Base-by-base conservation (phyloP, 2,888 invertebrate genomes). In the Mesoligia furuncula region DNA sequence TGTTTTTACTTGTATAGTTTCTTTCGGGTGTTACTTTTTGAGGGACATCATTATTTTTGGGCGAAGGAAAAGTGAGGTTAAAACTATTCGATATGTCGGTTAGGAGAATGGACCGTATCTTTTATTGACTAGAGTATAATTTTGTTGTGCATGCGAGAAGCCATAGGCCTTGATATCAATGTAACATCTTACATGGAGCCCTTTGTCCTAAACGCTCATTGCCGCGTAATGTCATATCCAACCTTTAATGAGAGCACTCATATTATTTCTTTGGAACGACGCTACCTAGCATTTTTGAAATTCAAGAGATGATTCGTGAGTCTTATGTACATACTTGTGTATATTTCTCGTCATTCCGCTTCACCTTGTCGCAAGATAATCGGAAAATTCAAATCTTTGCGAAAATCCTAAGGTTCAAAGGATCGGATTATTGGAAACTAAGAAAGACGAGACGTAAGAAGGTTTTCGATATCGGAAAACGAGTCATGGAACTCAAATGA, bases 21-120 rank as follows among this genome's bases (percentile, higher is more conserved):
- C 71, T 74, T 82, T 62, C 51, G 42, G 24, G 24, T 48, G 72
- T 66, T 65, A 77, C 59, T 54, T 59, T 78, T 69, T 39, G 42
- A 64, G 70, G 62, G 69, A 31, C 66, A 54, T 76, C 77, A 76
- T 83, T 83, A 83, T 83, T 71, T 45, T 67, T 45, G 62, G 62
- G 62, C 15, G 9, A 20, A 27, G 27, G 15, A 62, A 79, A 73
- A 51, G 64, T n/a, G 27, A 20, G 20, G 65, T 54, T 27, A 64
- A 68, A 64, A 76, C 39, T 31, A 20, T 39, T 80, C 31, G 15
- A 51, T 51, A n/a, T 15, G 39, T 42, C 15, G n/a, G 42, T 31
- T 7, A 15, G 2, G n/a, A 31, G 17, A 57, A 39, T 36, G 7
- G 45, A 48, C 15, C 1, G 6, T 64, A 54, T 54, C 1, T 75